These are phyloP conservation scores for Illadopsis cleaveri DNA, from an alignment of 2,113 vertebrate species.

Conservation along the genomic window DNA sequence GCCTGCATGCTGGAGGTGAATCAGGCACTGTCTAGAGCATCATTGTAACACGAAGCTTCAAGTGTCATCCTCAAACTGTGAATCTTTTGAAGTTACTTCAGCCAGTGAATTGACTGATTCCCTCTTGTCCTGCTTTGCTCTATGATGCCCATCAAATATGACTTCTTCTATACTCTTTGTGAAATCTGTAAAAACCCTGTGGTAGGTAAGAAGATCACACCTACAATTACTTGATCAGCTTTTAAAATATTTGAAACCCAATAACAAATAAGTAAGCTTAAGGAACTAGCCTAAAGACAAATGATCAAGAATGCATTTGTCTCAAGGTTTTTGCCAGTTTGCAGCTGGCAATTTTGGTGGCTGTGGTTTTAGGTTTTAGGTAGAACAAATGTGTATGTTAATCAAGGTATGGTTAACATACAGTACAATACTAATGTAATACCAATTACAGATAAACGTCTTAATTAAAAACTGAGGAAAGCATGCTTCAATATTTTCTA, in stretches of 20 bases:
- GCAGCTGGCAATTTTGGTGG: neutral
- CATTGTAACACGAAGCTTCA: neutral
- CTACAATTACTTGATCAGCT: neutral
- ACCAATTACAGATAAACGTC: slow-evolving; percentile 54
- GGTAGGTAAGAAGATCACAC: neutral
- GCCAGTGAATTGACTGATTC: neutral
- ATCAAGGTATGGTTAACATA: neutral
- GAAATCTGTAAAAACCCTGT: neutral
- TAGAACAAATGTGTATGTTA: neutral
- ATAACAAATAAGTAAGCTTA: neutral
- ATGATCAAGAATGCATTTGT: neutral
- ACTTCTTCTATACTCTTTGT: neutral
- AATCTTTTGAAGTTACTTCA: neutral
- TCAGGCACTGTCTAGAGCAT: neutral
- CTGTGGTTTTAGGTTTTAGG: slow-evolving; percentile 43
- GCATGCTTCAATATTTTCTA: slow-evolving; percentile 24
- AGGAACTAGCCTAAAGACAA: neutral
- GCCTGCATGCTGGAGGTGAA: neutral
- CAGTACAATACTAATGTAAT: neutral
- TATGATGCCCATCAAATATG: neutral
- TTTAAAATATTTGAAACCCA: neutral
- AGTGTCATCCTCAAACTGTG: neutral
- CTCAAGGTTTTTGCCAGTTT: neutral
- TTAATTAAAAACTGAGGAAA: slow-evolving; percentile 65
- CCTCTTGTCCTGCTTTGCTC: neutral